These are phyloP conservation scores for Eristalinus sepulchralis DNA, from an alignment of 2,888 invertebrate genomes.

Conservation along the genomic window DNA sequence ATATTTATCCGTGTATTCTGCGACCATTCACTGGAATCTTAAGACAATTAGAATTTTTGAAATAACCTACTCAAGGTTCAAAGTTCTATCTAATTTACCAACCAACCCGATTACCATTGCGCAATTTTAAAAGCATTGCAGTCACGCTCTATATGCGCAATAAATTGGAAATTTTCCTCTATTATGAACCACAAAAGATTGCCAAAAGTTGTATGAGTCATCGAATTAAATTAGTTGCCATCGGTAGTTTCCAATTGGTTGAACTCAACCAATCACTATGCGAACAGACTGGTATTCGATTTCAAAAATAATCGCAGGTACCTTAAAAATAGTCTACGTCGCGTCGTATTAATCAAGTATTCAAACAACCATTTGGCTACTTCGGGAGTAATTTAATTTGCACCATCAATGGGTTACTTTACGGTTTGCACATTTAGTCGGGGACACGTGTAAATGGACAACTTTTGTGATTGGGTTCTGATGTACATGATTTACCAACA, in stretches of 20 bases:
- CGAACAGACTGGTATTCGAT: not conserved
- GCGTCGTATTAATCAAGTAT: not conserved
- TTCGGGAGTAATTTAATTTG: constrained; percentile 12
- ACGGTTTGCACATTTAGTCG: not conserved
- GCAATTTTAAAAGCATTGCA: no score
- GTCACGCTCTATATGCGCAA: not conserved
- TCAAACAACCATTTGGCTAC: constrained; percentile 3
- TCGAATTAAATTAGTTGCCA: not conserved
- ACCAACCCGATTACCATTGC: no score
- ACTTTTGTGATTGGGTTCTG: not conserved
- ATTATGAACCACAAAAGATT: not conserved
- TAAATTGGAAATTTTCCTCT: not conserved
- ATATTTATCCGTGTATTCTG: no score
- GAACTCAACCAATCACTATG: not conserved
- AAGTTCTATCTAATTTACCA: no score
- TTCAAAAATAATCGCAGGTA: not conserved
- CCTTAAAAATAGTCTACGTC: not conserved
- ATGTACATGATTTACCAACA: not conserved
- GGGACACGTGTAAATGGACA: not conserved
- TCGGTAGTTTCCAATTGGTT: not conserved
- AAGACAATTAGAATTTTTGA: no score
- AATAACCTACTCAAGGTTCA: no score
- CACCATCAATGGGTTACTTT: constrained; percentile 12
- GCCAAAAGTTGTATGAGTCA: not conserved
- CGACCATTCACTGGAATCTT: no score